Evolutionary conservation across 1,140 invertebrate genomes (phyloP), one percentile per base, ranked within the genome.

Genomic region (Rhyacophila brunnea): DNA sequence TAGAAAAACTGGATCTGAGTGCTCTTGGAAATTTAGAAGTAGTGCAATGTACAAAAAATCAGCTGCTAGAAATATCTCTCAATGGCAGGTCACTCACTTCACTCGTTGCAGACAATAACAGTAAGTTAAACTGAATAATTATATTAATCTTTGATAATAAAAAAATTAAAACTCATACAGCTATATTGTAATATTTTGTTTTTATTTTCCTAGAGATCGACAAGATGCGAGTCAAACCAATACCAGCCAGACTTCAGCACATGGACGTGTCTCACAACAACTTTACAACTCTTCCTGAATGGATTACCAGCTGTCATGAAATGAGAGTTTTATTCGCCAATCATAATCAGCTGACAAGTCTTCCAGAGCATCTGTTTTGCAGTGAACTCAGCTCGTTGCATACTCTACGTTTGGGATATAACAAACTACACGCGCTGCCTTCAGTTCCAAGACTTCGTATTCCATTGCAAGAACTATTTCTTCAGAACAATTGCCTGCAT

Each of bases 251-350:
- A 68, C 73, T 92, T 19, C 82, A 86, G 60, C 86, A 91, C 64
- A 73, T 92, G 13, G 87, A 92, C 68, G 81, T 91, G 9, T 90
- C 88, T 4, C 84, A 90, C 69, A 93, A 93, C 67, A 84, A 86
- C 68, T 72, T 92, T 40, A 85, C 85, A 34, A 77, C 83, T 1
- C 70, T 93, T 38, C 90, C 91, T 0, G 85, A 88, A 66, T 93
- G 90, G 90, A 78, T 88, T 34, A 85, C 84, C 17, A 83, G 85
- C n/a, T 86, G 90, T 64, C 83, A 83, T n/a, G 81, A 87, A 50
- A 75, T 93, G 36, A 81, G 83, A 20, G 84, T 83, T 15, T 77
- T 93, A 18, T 87, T 87, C 67, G 90, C 88, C 5, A 87, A 85
- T 23, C 87, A 91, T 69, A 92, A 93, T 68, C 74, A 81, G 19